Conservation (phyloP, 2,113 vertebrate species). For the Zingel zingel region DNA sequence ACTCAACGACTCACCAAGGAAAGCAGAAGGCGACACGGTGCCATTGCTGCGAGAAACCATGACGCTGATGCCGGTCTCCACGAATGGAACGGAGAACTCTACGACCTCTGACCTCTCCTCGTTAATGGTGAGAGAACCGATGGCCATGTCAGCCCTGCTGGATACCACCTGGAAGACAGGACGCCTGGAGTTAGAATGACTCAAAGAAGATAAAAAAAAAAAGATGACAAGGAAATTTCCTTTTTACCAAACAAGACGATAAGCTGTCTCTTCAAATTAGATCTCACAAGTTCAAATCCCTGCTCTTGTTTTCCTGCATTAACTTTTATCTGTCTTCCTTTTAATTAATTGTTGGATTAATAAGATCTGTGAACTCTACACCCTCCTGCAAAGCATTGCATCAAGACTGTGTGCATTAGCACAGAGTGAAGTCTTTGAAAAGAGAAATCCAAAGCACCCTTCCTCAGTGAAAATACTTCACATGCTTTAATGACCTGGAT, state of each 20-base stretch:
- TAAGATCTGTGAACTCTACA: background rate
- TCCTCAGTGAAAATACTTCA: background rate
- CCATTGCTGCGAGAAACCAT: conserved; percentile 95
- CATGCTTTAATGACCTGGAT: background rate
- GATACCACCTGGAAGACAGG: conserved; percentile 87
- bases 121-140: conserved; percentile 93
- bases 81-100: conserved; percentile 93
- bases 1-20: conserved; percentile 83
- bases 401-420: background rate
- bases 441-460: background rate
- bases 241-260: background rate
- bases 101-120: conserved; percentile 92
- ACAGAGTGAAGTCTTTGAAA: background rate
- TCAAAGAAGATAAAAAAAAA: background rate
- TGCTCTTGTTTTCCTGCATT: background rate
- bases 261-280: background rate
- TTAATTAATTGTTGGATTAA: background rate
- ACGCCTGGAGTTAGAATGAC: background rate
- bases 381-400: background rate
- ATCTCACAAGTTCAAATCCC: background rate
- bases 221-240: background rate
- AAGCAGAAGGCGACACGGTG: conserved; percentile 92
- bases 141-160: conserved; percentile 92
- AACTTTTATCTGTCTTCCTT: background rate
- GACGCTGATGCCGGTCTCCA: conserved; percentile 94